These are phyloP conservation scores for Calonectris borealis DNA, from an alignment of 2,113 vertebrate species.

Conservation along the genomic window DNA sequence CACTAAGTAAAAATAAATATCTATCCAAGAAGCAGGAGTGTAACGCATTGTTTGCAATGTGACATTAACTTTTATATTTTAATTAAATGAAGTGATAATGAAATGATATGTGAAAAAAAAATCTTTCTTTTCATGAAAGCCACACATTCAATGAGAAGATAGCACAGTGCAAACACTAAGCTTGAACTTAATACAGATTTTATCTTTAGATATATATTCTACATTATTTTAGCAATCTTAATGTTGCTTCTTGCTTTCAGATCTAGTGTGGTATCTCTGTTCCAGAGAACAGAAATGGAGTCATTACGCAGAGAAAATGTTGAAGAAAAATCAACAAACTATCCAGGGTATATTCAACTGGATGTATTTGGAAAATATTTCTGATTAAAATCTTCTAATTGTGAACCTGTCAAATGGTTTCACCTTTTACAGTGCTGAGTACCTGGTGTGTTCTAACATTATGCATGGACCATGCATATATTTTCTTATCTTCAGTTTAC, in stretches of 20 bases:
- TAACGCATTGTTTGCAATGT: neutral
- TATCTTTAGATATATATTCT: neutral
- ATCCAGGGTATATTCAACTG: neutral
- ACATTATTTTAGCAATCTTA: neutral
- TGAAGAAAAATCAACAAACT: neutral
- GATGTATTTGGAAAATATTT: neutral
- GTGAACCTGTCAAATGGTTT: neutral
- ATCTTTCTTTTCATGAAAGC: neutral
- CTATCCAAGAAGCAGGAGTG: neutral
- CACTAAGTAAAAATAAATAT: neutral
- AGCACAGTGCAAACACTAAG: neutral
- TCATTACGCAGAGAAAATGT: neutral
- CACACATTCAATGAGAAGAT: neutral
- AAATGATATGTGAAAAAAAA: neutral
- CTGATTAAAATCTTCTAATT: neutral
- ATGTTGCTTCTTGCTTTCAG: neutral
- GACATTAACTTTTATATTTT: neutral
- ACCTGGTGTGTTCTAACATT: neutral
- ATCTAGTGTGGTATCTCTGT: neutral
- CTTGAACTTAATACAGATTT: neutral
- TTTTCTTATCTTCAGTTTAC: neutral
- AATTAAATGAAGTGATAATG: neutral
- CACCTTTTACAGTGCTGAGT: neutral
- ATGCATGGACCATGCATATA: neutral
- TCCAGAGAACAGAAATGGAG: neutral